These are phyloP conservation scores for Entosphenus tridentatus DNA, from an alignment of 2,113 vertebrate genomes.

Conservation along the genomic window DNA sequence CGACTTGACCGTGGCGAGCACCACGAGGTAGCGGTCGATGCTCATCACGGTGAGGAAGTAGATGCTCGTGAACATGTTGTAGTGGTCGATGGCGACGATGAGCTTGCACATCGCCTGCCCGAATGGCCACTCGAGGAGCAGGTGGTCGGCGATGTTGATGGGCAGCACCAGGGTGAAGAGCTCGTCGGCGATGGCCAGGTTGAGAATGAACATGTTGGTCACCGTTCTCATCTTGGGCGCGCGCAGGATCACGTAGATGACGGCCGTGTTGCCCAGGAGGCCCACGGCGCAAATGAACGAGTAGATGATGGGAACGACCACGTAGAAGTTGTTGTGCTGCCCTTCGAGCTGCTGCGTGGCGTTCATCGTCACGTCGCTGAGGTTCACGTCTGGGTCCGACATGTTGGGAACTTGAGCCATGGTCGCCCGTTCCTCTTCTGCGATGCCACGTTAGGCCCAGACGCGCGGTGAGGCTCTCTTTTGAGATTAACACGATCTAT, in stretches of 20 bases:
- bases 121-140: conserved; percentile 30
- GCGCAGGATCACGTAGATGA: conserved; percentile 29
- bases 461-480: too few species aligned
- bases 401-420: too few species aligned
- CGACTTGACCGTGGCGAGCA: conserved; percentile 23
- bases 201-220: conserved; percentile 33
- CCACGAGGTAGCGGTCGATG: conserved; percentile 27
- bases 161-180: conserved; percentile 34
- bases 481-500: too few species aligned
- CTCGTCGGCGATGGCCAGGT: conserved; percentile 30
- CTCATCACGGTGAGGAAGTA: conserved; percentile 32
- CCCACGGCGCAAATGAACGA: conserved; percentile 24
- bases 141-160: conserved; percentile 28
- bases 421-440: too few species aligned
- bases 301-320: conserved; percentile 25
- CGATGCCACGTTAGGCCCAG: too few species aligned
- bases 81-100: conserved; percentile 29
- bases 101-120: conserved; percentile 33
- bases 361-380: too few species aligned
- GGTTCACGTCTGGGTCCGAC: too few species aligned
- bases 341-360: too few species aligned
- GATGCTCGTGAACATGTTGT: conserved; percentile 33
- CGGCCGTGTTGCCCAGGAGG: conserved; percentile 24
- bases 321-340: conserved; percentile 11
- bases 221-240: conserved; percentile 26